These are phyloP conservation scores for Adelognathus sp. DNA, from an alignment of 2,888 invertebrate species.

Conservation along the genomic window DNA sequence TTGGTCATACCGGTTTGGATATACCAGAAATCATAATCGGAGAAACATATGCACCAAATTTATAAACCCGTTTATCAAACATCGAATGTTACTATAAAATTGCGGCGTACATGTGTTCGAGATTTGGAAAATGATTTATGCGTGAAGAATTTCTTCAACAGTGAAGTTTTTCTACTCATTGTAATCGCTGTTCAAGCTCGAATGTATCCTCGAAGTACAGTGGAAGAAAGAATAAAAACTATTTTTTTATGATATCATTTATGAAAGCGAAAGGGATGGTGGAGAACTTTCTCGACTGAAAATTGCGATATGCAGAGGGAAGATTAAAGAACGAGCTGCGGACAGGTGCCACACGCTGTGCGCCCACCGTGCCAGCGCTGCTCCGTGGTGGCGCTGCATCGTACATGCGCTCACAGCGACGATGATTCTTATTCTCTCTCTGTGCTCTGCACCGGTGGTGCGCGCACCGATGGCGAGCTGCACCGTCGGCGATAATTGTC, in stretches of 20 bases:
- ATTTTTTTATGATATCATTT: slow-evolving; percentile 5
- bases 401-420: slow-evolving; percentile 5
- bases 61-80: too few species aligned
- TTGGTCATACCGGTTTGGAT: too few species aligned
- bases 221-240: neutral
- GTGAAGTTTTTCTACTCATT: too few species aligned
- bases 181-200: neutral
- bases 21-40: too few species aligned
- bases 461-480: slow-evolving; percentile 49
- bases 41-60: too few species aligned
- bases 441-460: slow-evolving; percentile 67
- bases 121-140: too few species aligned
- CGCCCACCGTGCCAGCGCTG: slow-evolving; percentile 67
- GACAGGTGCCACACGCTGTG: slow-evolving; percentile 78
- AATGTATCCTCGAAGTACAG: neutral
- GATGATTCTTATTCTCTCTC: slow-evolving; percentile 48
- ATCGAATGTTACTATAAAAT: too few species aligned
- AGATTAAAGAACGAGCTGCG: slow-evolving; percentile 57
- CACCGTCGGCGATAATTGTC: slow-evolving; percentile 77
- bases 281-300: slow-evolving; percentile 1
- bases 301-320: slow-evolving; percentile 4
- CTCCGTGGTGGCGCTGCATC: slow-evolving; percentile 13
- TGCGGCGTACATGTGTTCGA: too few species aligned
- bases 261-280: slow-evolving; percentile 13
- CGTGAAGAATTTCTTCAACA: too few species aligned